Percentiles rank a stretch among this genome's conserved stretches.
phyloP scores from a whole-genome alignment of 2,888 invertebrate genomes.

The Phengaris arion region DNA sequence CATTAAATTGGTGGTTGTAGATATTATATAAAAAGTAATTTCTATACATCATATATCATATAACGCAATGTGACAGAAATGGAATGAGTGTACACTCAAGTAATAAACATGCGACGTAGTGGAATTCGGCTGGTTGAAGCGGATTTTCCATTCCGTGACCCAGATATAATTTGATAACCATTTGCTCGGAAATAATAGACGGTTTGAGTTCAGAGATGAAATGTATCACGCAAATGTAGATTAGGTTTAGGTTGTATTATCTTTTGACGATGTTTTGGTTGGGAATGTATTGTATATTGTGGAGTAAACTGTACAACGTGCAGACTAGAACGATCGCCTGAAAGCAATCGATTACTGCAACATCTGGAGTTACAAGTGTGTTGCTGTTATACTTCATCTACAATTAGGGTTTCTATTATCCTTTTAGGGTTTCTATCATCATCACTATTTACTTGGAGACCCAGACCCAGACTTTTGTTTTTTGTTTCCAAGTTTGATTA shows the following conservation, averaged over 20 bases:
- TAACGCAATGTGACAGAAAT: no score
- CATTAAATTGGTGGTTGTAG: no score
- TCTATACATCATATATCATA: no score
- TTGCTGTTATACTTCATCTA: no score
- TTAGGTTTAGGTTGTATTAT: not conserved
- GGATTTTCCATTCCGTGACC: slow-evolving; percentile 23
- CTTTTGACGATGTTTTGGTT: not conserved
- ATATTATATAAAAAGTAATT: no score
- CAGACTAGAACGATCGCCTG: no score
- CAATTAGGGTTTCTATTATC: not conserved
- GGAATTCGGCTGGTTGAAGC: not conserved
- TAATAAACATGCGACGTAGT: not conserved
- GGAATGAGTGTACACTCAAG: not conserved
- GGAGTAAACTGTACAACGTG: no score
- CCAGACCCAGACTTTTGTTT: no score
- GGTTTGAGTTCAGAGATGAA: not conserved
- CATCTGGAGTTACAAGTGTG: no score
- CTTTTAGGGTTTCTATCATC: not conserved
- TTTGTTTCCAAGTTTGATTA: no score
- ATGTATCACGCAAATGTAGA: not conserved
- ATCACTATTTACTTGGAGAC: not conserved
- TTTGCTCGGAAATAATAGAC: slow-evolving; percentile 22
- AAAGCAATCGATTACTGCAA: no score
- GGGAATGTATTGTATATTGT: not conserved
- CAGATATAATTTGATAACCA: slow-evolving; percentile 33